Conservation (phyloP, 1,140 invertebrate species). For the Drosophila ficusphila region DNA sequence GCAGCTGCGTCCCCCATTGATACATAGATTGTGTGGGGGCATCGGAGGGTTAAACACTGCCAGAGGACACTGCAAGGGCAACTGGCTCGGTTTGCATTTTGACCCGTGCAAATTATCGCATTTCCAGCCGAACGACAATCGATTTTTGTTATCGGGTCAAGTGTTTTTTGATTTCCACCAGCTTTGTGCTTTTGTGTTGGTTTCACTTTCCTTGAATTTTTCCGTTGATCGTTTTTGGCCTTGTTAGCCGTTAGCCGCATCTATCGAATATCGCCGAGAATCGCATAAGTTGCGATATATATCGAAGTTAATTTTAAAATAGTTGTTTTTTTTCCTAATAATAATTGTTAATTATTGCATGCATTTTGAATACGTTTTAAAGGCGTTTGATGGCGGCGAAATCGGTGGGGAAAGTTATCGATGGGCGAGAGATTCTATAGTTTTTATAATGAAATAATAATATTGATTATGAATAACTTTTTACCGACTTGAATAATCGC, state of each 20-base stretch:
- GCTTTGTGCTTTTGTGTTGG: slow-evolving; percentile 15
- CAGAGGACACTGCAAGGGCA: slow-evolving; percentile 39
- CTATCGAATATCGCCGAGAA: slow-evolving; percentile 29
- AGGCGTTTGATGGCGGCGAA: slow-evolving; percentile 10
- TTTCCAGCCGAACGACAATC: slow-evolving; percentile 29
- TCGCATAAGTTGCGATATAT: slow-evolving; percentile 16
- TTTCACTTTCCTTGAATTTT: slow-evolving; percentile 1
- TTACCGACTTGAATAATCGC: not conserved
- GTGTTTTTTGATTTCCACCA: slow-evolving; percentile 6
- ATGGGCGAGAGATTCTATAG: not conserved
- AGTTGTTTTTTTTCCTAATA: slow-evolving; percentile 31
- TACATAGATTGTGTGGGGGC: not conserved
- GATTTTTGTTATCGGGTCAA: slow-evolving; percentile 27
- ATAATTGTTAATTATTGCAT: slow-evolving; percentile 30
- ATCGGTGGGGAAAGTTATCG: slow-evolving; percentile 30
- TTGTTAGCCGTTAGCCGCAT: slow-evolving; percentile 33
- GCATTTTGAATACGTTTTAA: slow-evolving; percentile 17
- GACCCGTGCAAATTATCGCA: slow-evolving; percentile 64
- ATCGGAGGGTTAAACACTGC: slow-evolving; percentile 11
- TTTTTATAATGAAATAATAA: too few species aligned
- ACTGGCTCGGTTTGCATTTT: slow-evolving; percentile 31
- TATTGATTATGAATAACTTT: too few species aligned
- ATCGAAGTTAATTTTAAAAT: slow-evolving; percentile 19
- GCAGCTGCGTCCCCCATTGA: slow-evolving; percentile 11
- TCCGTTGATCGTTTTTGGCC: slow-evolving; percentile 10